A percentile compares a stretch with the other conserved stretches of the same genome.
Evolutionary conservation across 2,888 invertebrate genomes (phyloP).

Genomic region (Cyclophora punctaria): DNA sequence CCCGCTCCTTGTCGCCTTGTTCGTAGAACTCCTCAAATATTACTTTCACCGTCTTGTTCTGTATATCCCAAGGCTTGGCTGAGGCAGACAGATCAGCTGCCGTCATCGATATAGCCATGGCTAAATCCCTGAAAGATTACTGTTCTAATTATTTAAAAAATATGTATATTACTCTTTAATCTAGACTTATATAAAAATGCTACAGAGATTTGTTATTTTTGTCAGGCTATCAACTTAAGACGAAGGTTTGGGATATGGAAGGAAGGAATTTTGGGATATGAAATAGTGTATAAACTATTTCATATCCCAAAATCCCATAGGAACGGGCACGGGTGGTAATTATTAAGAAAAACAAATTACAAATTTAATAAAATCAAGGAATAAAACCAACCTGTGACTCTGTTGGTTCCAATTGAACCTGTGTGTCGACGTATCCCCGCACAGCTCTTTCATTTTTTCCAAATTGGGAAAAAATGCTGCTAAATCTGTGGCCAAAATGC

Average conservation of each 20-base stretch:
- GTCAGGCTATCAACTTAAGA: too few species aligned
- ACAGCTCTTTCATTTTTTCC: conserved; percentile 65
- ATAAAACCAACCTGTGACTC: conserved; percentile 70
- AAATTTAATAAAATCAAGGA: background rate
- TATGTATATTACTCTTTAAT: too few species aligned
- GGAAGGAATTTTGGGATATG: too few species aligned
- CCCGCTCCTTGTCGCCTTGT: conserved; percentile 83
- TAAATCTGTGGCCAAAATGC: conserved; percentile 89
- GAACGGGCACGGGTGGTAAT: too few species aligned
- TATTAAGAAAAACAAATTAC: background rate
- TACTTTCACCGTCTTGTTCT: conserved; percentile 85
- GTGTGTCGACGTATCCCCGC: conserved; percentile 59
- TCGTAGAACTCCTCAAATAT: conserved; percentile 90
- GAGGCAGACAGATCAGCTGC: conserved; percentile 88
- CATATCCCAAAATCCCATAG: too few species aligned
- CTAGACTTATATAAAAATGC: too few species aligned
- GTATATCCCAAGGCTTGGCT: conserved; percentile 89
- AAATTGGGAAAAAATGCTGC: conserved; percentile 88
- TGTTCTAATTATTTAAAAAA: too few species aligned
- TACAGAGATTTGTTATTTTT: too few species aligned
- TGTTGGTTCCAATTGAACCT: conserved; percentile 79
- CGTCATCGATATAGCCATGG: conserved; percentile 88
- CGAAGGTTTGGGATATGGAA: too few species aligned
- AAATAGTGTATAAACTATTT: too few species aligned
- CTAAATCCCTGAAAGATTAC: conserved; percentile 65